phyloP scores from a whole-genome alignment of 2,888 invertebrate genomes.

The Chymomyza caudatula region DNA sequence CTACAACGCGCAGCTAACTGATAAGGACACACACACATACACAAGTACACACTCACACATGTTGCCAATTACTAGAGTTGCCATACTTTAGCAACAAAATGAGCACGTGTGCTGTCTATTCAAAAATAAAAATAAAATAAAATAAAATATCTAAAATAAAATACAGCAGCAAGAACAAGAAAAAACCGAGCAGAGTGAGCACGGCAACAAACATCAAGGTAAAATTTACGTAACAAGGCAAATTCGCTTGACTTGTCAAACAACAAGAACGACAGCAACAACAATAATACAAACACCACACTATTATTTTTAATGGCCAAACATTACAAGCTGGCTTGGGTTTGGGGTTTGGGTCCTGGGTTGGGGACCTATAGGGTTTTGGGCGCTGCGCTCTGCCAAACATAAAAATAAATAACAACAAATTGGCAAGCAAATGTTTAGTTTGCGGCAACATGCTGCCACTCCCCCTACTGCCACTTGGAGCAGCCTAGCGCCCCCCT shows the following conservation, averaged over 20 bases:
- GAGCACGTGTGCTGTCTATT: constrained; percentile 1
- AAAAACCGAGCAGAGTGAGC: constrained; percentile 2
- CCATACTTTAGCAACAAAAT: constrained; percentile 23
- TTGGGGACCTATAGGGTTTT: background rate
- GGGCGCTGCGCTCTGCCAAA: constrained; percentile 13
- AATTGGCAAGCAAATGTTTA: constrained; percentile 70
- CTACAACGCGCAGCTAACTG: background rate
- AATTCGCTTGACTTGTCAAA: background rate
- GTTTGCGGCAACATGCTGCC: constrained; percentile 53
- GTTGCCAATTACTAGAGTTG: constrained; percentile 38
- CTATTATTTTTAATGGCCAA: constrained; percentile 71
- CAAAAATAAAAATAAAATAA: background rate
- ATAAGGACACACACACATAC: constrained; percentile 3
- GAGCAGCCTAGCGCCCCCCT: background rate
- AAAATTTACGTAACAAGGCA: constrained; percentile 30
- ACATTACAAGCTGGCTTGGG: constrained; percentile 54
- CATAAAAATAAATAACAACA: constrained; percentile 71
- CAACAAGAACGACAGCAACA: constrained; percentile 13
- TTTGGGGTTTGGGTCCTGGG: background rate
- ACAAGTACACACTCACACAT: background rate
- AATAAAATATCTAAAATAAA: constrained; percentile 1
- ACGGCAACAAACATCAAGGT: constrained; percentile 30
- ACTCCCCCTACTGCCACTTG: background rate
- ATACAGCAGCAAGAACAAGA: background rate
- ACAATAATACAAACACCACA: constrained; percentile 54